These are phyloP conservation scores for Ellobium chinense DNA, from an alignment of 2,888 invertebrate species.

Conservation along the genomic window DNA sequence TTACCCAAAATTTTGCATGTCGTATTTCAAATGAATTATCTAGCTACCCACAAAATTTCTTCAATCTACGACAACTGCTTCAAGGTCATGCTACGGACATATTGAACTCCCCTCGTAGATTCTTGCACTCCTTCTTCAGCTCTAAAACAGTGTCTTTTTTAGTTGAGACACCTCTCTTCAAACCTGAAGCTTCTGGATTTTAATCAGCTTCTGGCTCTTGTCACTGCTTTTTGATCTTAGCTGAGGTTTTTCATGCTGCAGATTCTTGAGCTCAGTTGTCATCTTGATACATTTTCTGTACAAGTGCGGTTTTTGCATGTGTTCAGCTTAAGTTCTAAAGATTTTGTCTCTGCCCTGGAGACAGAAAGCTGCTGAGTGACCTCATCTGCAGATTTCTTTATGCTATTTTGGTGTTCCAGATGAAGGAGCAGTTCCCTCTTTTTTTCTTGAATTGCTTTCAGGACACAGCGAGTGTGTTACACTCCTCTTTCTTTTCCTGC, in stretches of 20 bases:
- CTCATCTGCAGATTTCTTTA: background rate
- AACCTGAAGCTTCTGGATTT: background rate
- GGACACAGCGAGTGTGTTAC: background rate
- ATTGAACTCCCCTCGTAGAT: no score
- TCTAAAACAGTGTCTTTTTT: background rate
- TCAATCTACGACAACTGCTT: no score
- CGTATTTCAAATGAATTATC: no score
- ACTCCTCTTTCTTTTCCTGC: background rate
- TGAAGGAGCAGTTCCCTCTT: background rate
- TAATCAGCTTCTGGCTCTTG: background rate
- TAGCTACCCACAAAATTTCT: no score
- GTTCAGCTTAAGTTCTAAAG: background rate
- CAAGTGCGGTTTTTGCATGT: background rate
- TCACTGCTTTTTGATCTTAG: background rate
- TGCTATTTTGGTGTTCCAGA: background rate
- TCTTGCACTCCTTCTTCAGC: background rate
- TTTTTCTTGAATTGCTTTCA: background rate
- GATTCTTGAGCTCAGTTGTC: background rate
- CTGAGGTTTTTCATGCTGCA: background rate
- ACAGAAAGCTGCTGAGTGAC: background rate
- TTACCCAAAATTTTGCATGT: no score
- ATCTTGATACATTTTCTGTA: background rate
- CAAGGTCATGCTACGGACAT: no score
- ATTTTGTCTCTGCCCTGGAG: background rate
- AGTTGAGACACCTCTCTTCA: background rate